Evolutionary conservation across 1,140 invertebrate genomes (phyloP).

Genomic region (Hycleus cichorii): DNA sequence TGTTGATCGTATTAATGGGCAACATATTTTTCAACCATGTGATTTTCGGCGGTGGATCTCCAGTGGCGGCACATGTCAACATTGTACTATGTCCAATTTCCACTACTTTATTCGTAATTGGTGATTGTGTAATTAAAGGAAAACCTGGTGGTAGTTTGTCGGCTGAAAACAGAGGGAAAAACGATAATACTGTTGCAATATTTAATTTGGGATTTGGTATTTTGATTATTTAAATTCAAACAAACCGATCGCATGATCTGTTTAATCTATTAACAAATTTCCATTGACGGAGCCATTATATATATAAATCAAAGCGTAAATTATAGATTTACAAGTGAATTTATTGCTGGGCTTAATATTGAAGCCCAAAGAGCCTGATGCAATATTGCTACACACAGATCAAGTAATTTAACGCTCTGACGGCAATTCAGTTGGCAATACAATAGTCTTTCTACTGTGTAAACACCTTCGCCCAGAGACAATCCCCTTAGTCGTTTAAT

Average conservation of each 20-base stretch:
- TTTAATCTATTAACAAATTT: constrained; percentile 29
- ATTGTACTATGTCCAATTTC: constrained; percentile 90
- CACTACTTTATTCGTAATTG: constrained; percentile 82
- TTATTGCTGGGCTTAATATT: constrained; percentile 22
- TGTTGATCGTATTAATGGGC: constrained; percentile 70
- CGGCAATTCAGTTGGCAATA: neutral
- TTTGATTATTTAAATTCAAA: constrained; percentile 4
- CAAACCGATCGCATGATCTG: constrained; percentile 17
- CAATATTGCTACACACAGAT: constrained; percentile 9
- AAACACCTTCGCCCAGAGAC: no score
- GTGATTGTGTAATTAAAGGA: constrained; percentile 77
- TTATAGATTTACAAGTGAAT: constrained; percentile 25
- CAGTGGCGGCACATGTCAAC: constrained; percentile 79
- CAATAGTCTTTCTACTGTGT: no score
- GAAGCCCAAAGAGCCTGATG: neutral
- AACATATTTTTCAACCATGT: constrained; percentile 89
- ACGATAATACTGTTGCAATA: no score
- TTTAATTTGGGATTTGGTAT: neutral
- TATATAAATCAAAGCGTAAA: constrained; percentile 25
- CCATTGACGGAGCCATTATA: constrained; percentile 3
- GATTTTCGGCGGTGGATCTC: constrained; percentile 77
- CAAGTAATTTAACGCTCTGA: constrained; percentile 10
- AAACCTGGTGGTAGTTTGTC: constrained; percentile 84
- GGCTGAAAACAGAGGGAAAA: constrained; percentile 53
- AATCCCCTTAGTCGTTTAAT: no score